Evolutionary conservation across 2,888 invertebrate genomes (phyloP), one percentile per base, ranked within the genome.

Genomic region (Caenorhabditis japonica): DNA sequence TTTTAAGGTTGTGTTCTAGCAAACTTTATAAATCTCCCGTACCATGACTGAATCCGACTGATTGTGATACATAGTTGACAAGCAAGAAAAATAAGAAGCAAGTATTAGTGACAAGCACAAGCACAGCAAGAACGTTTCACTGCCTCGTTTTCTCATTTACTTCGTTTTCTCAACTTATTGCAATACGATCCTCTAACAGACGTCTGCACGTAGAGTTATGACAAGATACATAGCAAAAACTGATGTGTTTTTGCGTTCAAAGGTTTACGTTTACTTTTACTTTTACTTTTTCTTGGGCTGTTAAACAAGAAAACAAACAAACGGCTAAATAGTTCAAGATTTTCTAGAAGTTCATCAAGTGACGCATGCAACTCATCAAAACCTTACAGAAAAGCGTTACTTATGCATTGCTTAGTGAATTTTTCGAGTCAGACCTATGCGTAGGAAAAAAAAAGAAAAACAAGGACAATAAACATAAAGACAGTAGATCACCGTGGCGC

Each of bases 81-180:
- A 15, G 25, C 10, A 34, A 64, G 21, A 56, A 19, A 23, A 10
- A 44, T 25, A 46, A 53, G 47, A 55, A 46, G 60, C 47, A 61
- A 70, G 60, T 55, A 46, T 43, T 60, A 52, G 56, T 47, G 53
- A 46, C 39, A 64, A 64, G 64, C 59, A 34, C n/a, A n/a, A n/a
- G n/a, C n/a, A n/a, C n/a, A 56, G 64, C 49, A 49, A 72, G 72
- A 72, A 72, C 72, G 72, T 72, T 64, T 72, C 61, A 53, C 62
- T 60, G 41, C 46, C 64, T 59, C 59, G 53, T 64, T 64, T 64
- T 71, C 71, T 53, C 71, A 64, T 71, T 39, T 71, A 59, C 53
- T 58, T 58, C 39, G 34, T 53, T 53, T 64, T 55, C 59, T 58
- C 59, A 53, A 62, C 62, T 60, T 46, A 55, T 64, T 64, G 72